Percentiles rank a stretch among this genome's conserved stretches.
phyloP scores from a whole-genome alignment of 2,113 vertebrate species.

The human region GRCh38 chr6:2911501-2912000 shows the following conservation, averaged over 20 bases:
- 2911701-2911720: background rate
- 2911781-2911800: background rate
- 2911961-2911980: background rate
- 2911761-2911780: background rate
- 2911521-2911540: background rate
- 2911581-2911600: background rate
- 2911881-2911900: background rate
- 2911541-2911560: background rate
- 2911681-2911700: background rate
- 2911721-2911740: background rate
- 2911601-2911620: background rate
- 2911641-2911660: background rate
- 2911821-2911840: background rate
- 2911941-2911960: background rate
- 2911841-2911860: no score
- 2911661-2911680: background rate
- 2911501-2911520: background rate
- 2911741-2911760: background rate
- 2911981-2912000: slow-evolving; percentile 66
- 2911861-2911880: background rate
- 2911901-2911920: background rate
- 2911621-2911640: background rate
- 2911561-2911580: background rate
- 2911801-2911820: background rate
- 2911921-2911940: background rate